These are phyloP conservation scores for Helostoma temminkii DNA, from an alignment of 2,797 vertebrate genomes.

Conservation along the genomic window DNA sequence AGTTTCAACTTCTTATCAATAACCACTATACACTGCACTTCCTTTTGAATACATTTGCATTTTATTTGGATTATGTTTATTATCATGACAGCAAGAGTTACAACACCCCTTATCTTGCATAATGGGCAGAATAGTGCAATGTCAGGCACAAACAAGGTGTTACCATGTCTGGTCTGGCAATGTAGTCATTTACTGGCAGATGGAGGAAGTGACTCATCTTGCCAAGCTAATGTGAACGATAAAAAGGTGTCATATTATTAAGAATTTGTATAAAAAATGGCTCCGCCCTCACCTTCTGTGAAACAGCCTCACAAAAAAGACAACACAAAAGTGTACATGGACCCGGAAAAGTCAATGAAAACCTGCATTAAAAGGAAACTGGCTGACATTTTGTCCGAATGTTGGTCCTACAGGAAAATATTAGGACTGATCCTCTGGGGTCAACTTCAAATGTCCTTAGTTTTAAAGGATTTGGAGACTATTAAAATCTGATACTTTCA, in stretches of 20 bases:
- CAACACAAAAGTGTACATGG: neutral
- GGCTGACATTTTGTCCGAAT: conserved; percentile 16
- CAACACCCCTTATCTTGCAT: conserved; percentile 17
- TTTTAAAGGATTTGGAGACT: conserved; percentile 16
- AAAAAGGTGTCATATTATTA: conserved; percentile 22
- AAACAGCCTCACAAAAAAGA: neutral
- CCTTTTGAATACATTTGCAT: neutral
- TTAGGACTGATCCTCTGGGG: conserved; percentile 21
- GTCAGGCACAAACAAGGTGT: conserved; percentile 39
- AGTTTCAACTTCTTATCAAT: conserved; percentile 10
- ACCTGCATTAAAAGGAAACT: neutral
- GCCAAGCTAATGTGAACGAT: conserved; percentile 35
- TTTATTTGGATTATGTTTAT: conserved; percentile 12
- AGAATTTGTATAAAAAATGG: conserved; percentile 23
- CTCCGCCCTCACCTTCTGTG: neutral
- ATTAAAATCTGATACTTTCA: conserved; percentile 18
- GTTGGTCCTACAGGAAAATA: conserved; percentile 14
- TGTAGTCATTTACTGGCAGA: conserved; percentile 56
- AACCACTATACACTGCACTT: neutral
- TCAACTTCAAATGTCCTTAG: neutral
- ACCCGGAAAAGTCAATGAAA: conserved; percentile 1
- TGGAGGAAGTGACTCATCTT: conserved; percentile 66
- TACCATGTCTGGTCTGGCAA: conserved; percentile 19
- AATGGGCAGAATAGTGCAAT: conserved; percentile 35
- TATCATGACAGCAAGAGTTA: conserved; percentile 8